Evolutionary conservation across 2,888 invertebrate genomes (phyloP), one percentile per base, ranked within the genome.

Genomic region (Athalia circularis): DNA sequence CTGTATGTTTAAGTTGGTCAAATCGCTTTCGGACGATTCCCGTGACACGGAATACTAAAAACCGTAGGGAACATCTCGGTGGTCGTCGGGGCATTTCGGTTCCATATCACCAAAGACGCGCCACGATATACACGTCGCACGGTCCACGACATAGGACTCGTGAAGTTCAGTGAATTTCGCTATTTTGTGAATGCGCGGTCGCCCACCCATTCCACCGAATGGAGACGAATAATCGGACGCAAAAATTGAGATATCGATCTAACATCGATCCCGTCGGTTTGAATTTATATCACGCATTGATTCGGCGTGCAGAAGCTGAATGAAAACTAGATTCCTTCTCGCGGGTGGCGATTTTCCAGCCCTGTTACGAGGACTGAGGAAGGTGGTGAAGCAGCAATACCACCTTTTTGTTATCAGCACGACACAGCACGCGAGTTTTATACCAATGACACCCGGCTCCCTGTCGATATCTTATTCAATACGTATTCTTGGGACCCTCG

Each of bases 1-100:
- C 82, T 81, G 82, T 79, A 82, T 84, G 86, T 84, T 86, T 85
- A 88, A 89, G 84, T 89, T 87, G 87, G 86, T 87, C 87, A 88
- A 89, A 89, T 88, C 88, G 88, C 81, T 88, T 87, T 84, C 78
- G 86, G 84, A 88, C 84, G 84, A 87, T 84, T 84, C 83, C 80
- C 81, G 80, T 84, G 83, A 81, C 80, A 78, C 80, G 83, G 89
- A 89, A 89, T 89, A 88, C 87, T 84, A 87, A 89, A 29, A 81
- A 77, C 75, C 54, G 52, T 62, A 57, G 62, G 62, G 75, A 75
- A 75, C 62, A 75, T 62, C 62, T 75, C 13, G 13, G n/a, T 15
- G 7, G 13, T 75, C 13, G 72, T 9, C 11, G 45, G 9, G 50
- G 8, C n/a, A 29, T 29, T 29, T 29, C 29, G 29, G 29, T 29